Evolutionary conservation across 2,797 vertebrate species (phyloP), one percentile per base, ranked within the genome.

Genomic region (Fringilla coelebs): DNA sequence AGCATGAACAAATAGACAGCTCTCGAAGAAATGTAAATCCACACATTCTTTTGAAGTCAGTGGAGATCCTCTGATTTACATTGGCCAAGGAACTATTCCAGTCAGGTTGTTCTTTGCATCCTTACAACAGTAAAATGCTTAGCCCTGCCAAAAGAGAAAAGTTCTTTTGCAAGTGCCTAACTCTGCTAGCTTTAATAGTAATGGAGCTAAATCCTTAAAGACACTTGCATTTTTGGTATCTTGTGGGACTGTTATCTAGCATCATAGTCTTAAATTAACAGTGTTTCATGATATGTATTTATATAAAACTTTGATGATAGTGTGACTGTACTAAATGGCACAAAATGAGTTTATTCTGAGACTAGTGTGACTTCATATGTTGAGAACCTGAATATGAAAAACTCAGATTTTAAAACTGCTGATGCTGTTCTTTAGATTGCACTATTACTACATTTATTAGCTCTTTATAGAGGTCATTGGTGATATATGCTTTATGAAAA

Each of bases 21-120:
- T 89, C 65, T 82, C 13, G 54, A 83, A 67, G 89, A 80, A 92
- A 95, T 87, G 87, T 94, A 96, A 97, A 93, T 94, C 68, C 71
- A 85, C 57, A 77, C 75, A 54, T 95, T 90, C 72, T 92, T 93
- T 85, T 62, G 40, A 96, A 95, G 84, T 89, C 92, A 77, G 8
- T 77, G 41, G 84, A 93, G 78, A 80, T 88, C 49, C 25, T 85
- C 85, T 54, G 36, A 79, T 89, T 90, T 95, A 83, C 49, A 66
- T 41, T 80, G 54, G 57, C 81, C 19, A 34, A 80, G 67, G 36
- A 89, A 26, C 45, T 80, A 40, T 71, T 93, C 49, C 57, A 71
- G 74, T 74, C 68, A 82, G 79, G 68, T 83, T 91, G 70, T 41
- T 58, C 25, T 76, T 46, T 36, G 28, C 29, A 70, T 90, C 78